phyloP scores from a whole-genome alignment of 1,140 invertebrate genomes.

The Trichonephila clavata region DNA sequence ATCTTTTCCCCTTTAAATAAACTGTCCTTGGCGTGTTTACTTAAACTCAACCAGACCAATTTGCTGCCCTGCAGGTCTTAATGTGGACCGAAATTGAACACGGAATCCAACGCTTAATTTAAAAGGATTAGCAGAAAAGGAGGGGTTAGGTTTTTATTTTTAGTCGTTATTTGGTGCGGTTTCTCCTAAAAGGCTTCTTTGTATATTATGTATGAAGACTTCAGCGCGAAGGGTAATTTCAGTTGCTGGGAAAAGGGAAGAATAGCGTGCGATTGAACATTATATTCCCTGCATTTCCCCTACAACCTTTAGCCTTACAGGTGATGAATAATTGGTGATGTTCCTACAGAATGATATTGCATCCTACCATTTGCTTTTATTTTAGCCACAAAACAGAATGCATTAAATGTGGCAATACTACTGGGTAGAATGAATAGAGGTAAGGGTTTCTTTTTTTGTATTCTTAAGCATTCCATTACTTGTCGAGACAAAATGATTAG shows the following conservation, averaged over 20 bases:
- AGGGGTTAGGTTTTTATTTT: neutral
- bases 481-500: too few relatives aligned
- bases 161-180: neutral
- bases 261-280: neutral
- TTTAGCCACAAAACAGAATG: neutral
- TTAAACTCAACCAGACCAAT: neutral
- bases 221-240: conserved; percentile 35
- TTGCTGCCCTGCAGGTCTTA: conserved; percentile 4
- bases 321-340: conserved; percentile 34
- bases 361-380: neutral
- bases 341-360: neutral
- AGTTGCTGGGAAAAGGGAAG: neutral
- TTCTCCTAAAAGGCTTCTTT: neutral
- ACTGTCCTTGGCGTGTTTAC: neutral
- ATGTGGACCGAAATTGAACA: conserved; percentile 52
- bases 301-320: neutral
- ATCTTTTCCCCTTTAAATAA: neutral
- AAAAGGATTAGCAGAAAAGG: conserved; percentile 29
- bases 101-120: conserved; percentile 54
- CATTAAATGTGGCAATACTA: neutral
- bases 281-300: neutral
- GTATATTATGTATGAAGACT: conserved; percentile 50
- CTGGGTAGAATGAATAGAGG: neutral
- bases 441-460: neutral
- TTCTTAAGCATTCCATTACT: too few relatives aligned